Conservation (phyloP, 2,797 vertebrate species). For the Amblyraja radiata region DNA sequence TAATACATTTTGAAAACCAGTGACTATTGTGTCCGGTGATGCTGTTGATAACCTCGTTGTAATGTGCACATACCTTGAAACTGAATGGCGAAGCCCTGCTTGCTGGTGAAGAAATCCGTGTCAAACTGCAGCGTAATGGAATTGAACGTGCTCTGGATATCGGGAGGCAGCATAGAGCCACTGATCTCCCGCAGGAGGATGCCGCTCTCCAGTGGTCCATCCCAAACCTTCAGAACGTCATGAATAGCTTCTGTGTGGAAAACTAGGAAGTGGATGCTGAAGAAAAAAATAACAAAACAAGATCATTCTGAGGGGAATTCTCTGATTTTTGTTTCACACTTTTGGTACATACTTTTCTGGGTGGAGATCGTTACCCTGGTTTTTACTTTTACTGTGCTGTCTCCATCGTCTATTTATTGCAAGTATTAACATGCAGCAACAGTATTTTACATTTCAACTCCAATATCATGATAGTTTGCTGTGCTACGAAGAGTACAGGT, state of each 20-base stretch:
- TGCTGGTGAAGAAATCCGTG: constrained; percentile 98
- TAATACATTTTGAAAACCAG: no score
- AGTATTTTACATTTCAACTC: not conserved
- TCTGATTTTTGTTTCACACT: not conserved
- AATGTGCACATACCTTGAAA: constrained; percentile 73
- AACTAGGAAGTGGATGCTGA: constrained; percentile 88
- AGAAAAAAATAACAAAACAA: not conserved
- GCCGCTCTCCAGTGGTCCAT: constrained; percentile 86
- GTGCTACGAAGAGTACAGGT: not conserved
- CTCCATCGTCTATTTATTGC: not conserved
- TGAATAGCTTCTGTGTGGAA: constrained; percentile 96
- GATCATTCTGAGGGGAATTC: not conserved
- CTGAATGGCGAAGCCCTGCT: constrained; percentile 91
- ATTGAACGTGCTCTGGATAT: constrained; percentile 91
- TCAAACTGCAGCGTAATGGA: constrained; percentile 88
- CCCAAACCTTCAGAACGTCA: constrained; percentile 88
- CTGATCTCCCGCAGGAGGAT: constrained; percentile 86
- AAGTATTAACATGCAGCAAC: not conserved
- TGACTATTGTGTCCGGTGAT: not conserved
- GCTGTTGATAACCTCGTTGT: not conserved
- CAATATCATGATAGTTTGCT: not conserved
- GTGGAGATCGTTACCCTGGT: not conserved
- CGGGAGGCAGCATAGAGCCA: constrained; percentile 70
- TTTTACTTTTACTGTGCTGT: not conserved
- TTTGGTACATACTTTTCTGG: not conserved